Percentiles rank a stretch among this genome's conserved stretches.
These are phyloP conservation scores for Pavo muticus DNA, from an alignment of 2,113 vertebrate species.

Conservation along the genomic window DNA sequence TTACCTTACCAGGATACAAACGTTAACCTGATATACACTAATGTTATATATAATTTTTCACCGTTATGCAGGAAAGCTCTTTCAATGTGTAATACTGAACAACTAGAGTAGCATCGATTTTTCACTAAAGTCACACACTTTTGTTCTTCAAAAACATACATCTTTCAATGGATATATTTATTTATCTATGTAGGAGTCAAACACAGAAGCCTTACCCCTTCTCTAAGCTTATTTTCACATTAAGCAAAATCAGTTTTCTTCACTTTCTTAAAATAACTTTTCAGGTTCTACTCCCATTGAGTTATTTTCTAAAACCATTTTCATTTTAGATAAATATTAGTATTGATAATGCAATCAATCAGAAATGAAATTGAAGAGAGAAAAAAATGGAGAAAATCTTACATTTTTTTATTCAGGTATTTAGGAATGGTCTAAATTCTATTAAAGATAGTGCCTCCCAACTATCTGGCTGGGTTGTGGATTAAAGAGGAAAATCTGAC, in stretches of 20 bases:
- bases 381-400: neutral
- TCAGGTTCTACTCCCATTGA: neutral
- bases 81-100: neutral
- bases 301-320: neutral
- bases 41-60: neutral
- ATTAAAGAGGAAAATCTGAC: neutral
- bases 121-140: neutral
- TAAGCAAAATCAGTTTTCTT: neutral
- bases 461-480: neutral
- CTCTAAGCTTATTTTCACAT: neutral
- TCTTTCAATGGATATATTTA: neutral
- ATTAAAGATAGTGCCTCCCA: neutral
- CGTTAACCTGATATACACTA: neutral
- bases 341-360: neutral
- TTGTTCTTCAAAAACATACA: neutral
- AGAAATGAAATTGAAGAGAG: neutral
- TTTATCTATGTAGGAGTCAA: neutral
- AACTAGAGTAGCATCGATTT: neutral
- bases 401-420: neutral
- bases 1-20: neutral
- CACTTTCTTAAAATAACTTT: neutral
- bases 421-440: neutral
- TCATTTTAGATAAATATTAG: neutral
- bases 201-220: neutral
- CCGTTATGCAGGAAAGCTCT: neutral